Base-by-base conservation (phyloP, 2,888 invertebrate species). In the Pachliopta kotzebuea region DNA sequence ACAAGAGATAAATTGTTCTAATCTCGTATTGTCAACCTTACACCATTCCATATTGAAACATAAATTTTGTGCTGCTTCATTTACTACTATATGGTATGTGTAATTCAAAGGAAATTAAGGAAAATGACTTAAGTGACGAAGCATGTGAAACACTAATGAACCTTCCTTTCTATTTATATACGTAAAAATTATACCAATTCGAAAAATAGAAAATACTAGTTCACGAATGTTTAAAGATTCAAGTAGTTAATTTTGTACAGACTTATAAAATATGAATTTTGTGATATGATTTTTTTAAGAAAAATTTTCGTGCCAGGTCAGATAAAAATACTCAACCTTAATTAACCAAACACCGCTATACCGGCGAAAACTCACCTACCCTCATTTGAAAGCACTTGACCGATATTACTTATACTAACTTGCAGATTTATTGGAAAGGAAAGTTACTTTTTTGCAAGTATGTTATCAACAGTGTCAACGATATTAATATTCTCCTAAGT, bases 11-110 rank as follows among this genome's bases (percentile, higher is more conserved):
- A 75, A 78, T 76, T 73, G 71, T 69, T 62, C 71, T 70, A 71
- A 74, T 72, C 74, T 72, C 72, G 71, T 77, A 74, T 76, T 78
- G 74, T 78, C 74, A 75, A 75, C 73, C 76, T 74, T 71, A 72
- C 70, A 70, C 70, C 71, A 70, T 71, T 75, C 74, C 56, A 73
- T 78, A 81, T 80, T 81, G 76, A 75, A 78, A 81, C 77, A 81
- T 77, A 77, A 81, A 81, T 81, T 80, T 78, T 78, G 71, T 77
- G 75, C 71, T 73, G 70, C 74, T 76, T 72, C 71, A 72, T 74
- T 73, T 71, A 72, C 71, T 63, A 60, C 57, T 63, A n/a, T n/a
- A 18, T 21, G 56, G 23, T 29, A 45, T 56, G 53, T 56, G 26
- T 49, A 67, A 58, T 63, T 67, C 55, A 56, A 68, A 64, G 64